Conservation (phyloP, 2,113 vertebrate species). For the Pavo muticus region DNA sequence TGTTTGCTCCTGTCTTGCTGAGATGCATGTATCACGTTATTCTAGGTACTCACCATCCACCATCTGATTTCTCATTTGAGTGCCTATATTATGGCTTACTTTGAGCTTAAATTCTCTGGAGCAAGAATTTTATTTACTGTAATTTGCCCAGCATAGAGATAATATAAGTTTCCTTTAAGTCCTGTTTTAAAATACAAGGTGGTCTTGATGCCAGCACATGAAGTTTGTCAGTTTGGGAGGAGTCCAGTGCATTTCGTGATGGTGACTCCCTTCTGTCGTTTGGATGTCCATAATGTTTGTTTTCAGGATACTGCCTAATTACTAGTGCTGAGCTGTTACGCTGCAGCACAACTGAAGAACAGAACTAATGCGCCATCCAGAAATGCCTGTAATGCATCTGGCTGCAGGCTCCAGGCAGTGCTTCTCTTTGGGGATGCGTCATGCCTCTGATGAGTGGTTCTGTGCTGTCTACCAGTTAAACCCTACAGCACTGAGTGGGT, state of each 20-base stretch:
- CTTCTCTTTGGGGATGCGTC: background rate
- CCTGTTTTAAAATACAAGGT: background rate
- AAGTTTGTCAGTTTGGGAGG: background rate
- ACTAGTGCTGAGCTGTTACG: background rate
- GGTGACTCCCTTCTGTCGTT: background rate
- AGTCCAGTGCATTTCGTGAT: background rate
- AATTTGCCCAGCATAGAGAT: background rate
- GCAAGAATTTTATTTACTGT: background rate
- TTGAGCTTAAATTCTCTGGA: background rate
- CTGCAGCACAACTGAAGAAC: background rate
- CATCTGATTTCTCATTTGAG: background rate
- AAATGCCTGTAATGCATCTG: accelerated
- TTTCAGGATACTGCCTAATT: background rate
- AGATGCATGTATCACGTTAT: background rate
- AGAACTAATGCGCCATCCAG: background rate
- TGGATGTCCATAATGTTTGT: background rate
- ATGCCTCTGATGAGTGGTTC: background rate
- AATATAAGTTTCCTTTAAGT: background rate
- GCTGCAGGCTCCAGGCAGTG: background rate
- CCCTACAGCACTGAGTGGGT: background rate
- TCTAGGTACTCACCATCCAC: background rate
- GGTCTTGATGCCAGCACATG: background rate
- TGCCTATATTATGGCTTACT: background rate
- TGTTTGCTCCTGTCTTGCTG: background rate
- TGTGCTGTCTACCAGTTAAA: background rate